These are phyloP conservation scores for Amiota mariae DNA, from an alignment of 2,888 invertebrate species.

Conservation along the genomic window DNA sequence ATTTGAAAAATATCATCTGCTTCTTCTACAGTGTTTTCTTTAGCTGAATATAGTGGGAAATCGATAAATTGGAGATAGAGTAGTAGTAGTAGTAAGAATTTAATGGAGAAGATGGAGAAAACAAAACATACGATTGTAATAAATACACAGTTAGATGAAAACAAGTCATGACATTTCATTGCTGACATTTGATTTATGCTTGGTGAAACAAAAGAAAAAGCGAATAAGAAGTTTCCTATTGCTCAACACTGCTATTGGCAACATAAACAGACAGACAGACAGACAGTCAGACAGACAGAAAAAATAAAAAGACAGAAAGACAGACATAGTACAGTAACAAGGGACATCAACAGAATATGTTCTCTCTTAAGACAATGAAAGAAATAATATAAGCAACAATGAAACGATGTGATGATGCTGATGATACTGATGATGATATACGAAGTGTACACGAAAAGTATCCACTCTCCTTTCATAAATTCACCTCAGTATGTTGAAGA, in stretches of 20 bases:
- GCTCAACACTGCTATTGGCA: background rate
- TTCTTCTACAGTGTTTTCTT: too few relatives aligned
- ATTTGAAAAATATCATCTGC: too few relatives aligned
- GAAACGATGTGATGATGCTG: background rate
- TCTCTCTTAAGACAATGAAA: background rate
- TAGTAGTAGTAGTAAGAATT: too few relatives aligned
- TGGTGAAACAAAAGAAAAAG: conserved; percentile 10
- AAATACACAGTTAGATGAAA: background rate
- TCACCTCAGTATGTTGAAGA: too few relatives aligned
- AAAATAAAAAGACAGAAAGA: background rate
- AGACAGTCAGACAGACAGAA: background rate
- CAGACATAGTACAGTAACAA: conserved; percentile 1
- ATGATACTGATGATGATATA: too few relatives aligned
- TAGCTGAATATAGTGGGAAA: too few relatives aligned
- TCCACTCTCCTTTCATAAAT: too few relatives aligned
- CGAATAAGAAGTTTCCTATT: conserved; percentile 10
- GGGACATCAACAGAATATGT: background rate
- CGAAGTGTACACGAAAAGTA: too few relatives aligned
- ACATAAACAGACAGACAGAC: background rate
- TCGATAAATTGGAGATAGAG: too few relatives aligned
- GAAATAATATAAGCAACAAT: background rate
- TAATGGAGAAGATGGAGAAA: too few relatives aligned
- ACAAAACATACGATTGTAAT: too few relatives aligned
- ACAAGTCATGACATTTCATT: conserved; percentile 36
- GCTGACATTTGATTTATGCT: conserved; percentile 47